Base-by-base conservation (phyloP, 2,888 invertebrate genomes). In the Sarcophaga rosellei region DNA sequence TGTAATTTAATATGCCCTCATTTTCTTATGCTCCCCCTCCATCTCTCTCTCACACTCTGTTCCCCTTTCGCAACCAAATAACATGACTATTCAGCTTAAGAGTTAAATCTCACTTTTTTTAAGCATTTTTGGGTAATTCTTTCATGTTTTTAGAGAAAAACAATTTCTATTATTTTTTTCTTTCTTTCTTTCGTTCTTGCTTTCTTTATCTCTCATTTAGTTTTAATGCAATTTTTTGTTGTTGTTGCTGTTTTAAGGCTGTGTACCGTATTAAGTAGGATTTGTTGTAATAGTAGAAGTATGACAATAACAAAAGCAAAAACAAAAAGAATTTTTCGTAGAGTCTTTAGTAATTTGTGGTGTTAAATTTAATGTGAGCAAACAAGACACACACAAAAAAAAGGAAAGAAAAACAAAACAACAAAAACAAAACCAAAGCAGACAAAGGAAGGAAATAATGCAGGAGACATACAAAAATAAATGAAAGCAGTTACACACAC, bases 291-390 rank as follows among this genome's bases (percentile, higher is more conserved):
- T 66, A 72, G 57, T 80, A 62, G 74, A 63, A 69, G 53, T 53
- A 23, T 20, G 12, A n/a, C 44, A 53, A 72, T 6, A 57, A 45
- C 11, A 17, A 66, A 4, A 66, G 11, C 25, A 77, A 53, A 61
- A 72, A 45, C 68, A n/a, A 68, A 63, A 44, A 23, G 21, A 25
- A 57, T 63, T 74, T 72, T 62, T 61, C 62, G 35, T 66, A 59
- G 62, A 79, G 76, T 80, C 77, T 86, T 83, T 83, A 80, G 83
- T 77, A 86, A 86, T 86, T 86, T 86, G 86, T 83, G 86, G 85
- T 81, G 85, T 81, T 81, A 85, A 81, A 81, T 85, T 85, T 78
- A 70, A 81, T 78, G 75, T 80, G 75, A 53, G 65, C 66, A 65
- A 82, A 76, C 57, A 72, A 63, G 66, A 80, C 21, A 20, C 65